Evolutionary conservation across 2,888 invertebrate species (phyloP).

Genomic region (Drosophila heteroneura): DNA sequence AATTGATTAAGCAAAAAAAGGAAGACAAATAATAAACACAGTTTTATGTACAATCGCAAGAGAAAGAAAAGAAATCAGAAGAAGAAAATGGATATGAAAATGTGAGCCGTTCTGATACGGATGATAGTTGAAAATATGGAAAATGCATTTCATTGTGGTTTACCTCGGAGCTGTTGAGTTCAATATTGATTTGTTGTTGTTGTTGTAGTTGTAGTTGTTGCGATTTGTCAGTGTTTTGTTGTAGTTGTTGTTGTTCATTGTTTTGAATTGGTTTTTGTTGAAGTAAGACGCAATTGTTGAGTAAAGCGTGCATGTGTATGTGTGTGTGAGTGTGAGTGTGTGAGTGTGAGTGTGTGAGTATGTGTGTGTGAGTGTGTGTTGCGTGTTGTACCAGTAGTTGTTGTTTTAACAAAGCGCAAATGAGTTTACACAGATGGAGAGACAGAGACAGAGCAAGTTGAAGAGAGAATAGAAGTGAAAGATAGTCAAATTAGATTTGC

Average conservation of each 20-base stretch:
- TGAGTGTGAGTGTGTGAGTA: conserved; percentile 34
- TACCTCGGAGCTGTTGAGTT: conserved; percentile 83
- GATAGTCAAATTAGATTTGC: conserved; percentile 84
- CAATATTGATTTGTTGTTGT: conserved; percentile 36
- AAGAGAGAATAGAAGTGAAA: conserved; percentile 74
- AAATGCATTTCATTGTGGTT: conserved; percentile 77
- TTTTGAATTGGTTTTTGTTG: conserved; percentile 46
- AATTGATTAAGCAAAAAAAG: conserved; percentile 7
- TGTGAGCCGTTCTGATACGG: conserved; percentile 51
- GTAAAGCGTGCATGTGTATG: conserved; percentile 37
- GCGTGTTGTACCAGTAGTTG: conserved; percentile 30
- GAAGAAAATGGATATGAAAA: conserved; percentile 13
- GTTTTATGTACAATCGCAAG: conserved; percentile 24
- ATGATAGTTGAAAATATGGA: conserved; percentile 58
- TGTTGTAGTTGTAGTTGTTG: conserved; percentile 23
- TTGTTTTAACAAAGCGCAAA: conserved; percentile 47
- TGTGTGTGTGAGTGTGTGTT: conserved; percentile 29
- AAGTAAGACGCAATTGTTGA: conserved; percentile 47
- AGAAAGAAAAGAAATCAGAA: conserved; percentile 11
- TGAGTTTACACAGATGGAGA: conserved; percentile 30
- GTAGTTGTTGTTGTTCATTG: conserved; percentile 51
- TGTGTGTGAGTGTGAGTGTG: conserved; percentile 34
- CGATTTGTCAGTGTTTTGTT: conserved; percentile 38
- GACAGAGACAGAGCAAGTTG: conserved; percentile 42
- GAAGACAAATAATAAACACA: neutral